A percentile compares a stretch with the other conserved stretches of the same genome.
Conservation (phyloP, 92 coral and sea anemone species). For the Epizoanthus ramosus region DNA sequence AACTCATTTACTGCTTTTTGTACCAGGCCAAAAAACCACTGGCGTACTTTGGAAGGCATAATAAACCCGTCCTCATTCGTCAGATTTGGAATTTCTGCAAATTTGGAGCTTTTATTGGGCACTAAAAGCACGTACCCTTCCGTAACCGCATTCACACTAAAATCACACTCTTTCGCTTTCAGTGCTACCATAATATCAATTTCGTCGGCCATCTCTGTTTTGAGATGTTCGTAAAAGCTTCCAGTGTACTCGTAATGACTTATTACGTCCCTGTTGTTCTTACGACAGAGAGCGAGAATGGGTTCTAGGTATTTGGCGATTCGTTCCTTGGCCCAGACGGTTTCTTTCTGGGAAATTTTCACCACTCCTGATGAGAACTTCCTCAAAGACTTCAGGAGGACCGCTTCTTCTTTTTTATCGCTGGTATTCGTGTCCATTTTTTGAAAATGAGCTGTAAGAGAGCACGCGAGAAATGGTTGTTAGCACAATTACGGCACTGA, state of each 20-base stretch:
- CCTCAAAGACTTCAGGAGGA: constrained; percentile 55
- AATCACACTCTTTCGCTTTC: constrained; percentile 31
- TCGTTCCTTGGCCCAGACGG: constrained; percentile 51
- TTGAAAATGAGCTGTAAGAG: background rate
- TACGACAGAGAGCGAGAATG: constrained; percentile 20
- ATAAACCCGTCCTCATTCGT: constrained; percentile 2
- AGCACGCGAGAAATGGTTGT: background rate
- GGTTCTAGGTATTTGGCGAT: constrained; percentile 49
- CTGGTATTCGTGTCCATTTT: background rate
- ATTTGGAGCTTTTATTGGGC: background rate
- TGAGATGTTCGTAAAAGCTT: constrained; percentile 28
- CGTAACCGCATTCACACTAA: background rate
- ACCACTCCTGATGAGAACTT: constrained; percentile 56
- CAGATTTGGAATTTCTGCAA: background rate
- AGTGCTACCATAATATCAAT: constrained; percentile 41
- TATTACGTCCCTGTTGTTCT: background rate
- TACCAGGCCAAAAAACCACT: constrained; percentile 29
- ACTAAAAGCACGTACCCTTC: constrained; percentile 8
- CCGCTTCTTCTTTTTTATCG: background rate
- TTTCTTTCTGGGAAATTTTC: constrained; percentile 41
- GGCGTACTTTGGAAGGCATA: constrained; percentile 18
- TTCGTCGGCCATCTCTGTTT: constrained; percentile 29
- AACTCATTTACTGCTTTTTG: constrained; percentile 37
- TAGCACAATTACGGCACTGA: too few species aligned
- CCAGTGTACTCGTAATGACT: constrained; percentile 41